phyloP scores from a whole-genome alignment of 2,888 invertebrate genomes.

The Leptinotarsa tumamoca region DNA sequence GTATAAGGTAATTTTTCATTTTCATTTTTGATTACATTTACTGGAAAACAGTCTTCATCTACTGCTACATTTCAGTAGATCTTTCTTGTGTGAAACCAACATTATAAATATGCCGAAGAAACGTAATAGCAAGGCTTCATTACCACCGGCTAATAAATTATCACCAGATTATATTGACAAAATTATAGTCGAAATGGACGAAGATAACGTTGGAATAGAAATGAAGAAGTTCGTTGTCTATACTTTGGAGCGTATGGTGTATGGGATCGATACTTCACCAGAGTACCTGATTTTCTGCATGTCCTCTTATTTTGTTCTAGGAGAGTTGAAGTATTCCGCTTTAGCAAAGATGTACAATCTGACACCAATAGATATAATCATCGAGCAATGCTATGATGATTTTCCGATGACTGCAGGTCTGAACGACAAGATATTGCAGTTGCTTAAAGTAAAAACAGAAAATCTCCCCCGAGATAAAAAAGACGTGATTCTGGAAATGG shows the following conservation, averaged over 20 bases:
- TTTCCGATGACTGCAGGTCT: slow-evolving; percentile 23
- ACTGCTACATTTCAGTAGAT: too few relatives aligned
- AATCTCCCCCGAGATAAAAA: not conserved
- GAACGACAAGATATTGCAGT: not conserved
- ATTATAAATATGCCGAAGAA: slow-evolving; percentile 24
- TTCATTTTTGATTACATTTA: too few relatives aligned
- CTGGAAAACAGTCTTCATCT: too few relatives aligned
- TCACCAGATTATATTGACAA: slow-evolving; percentile 22
- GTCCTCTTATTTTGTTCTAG: slow-evolving; percentile 28
- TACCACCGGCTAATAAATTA: not conserved
- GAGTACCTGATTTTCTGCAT: slow-evolving; percentile 26
- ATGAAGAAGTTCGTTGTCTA: slow-evolving; percentile 29
- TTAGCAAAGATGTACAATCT: slow-evolving; percentile 14
- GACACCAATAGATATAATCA: slow-evolving; percentile 14
- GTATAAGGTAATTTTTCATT: too few relatives aligned
- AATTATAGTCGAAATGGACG: slow-evolving; percentile 9
- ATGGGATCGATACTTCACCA: slow-evolving; percentile 15
- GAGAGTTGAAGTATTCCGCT: not conserved
- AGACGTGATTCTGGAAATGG: slow-evolving; percentile 20
- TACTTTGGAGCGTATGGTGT: slow-evolving; percentile 23
- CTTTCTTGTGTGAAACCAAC: not conserved
- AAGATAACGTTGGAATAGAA: not conserved
- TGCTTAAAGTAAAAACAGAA: slow-evolving; percentile 32
- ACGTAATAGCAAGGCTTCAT: not conserved
- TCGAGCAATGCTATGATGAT: slow-evolving; percentile 13